Percentiles rank a stretch among this genome's conserved stretches.
These are phyloP conservation scores for Progne subis DNA, from an alignment of 2,113 vertebrate species.

Conservation along the genomic window DNA sequence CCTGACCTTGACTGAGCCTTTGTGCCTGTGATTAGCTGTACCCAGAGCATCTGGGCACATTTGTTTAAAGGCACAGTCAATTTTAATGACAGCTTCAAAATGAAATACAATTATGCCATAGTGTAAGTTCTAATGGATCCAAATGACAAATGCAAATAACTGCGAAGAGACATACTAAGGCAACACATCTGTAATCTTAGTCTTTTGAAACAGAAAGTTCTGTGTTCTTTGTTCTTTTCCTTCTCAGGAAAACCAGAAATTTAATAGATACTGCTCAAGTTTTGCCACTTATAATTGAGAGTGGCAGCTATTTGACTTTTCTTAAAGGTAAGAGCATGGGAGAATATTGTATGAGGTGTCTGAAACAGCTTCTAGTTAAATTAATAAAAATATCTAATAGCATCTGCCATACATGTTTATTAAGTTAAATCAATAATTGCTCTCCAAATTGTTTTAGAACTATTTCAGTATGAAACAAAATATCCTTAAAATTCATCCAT, in stretches of 20 bases:
- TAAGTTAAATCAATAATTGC: neutral
- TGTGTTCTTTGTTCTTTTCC: neutral
- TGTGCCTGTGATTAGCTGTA: constrained; percentile 58
- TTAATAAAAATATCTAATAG: neutral
- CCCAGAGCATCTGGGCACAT: constrained; percentile 26
- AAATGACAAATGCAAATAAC: neutral
- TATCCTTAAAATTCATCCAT: neutral
- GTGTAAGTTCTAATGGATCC: neutral
- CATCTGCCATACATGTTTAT: neutral
- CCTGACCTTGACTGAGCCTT: constrained; percentile 60
- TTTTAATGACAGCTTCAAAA: neutral
- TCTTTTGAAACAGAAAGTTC: neutral
- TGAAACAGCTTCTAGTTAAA: neutral
- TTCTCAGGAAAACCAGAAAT: neutral
- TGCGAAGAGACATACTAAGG: neutral
- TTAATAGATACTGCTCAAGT: neutral
- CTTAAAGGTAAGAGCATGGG: neutral
- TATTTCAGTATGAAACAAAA: neutral
- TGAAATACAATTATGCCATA: neutral
- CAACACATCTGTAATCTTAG: neutral
- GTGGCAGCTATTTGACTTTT: neutral
- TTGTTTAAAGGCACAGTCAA: constrained; percentile 43
- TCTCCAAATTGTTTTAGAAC: neutral
- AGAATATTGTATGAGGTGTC: neutral
- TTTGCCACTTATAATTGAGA: neutral